A percentile compares a stretch with the other conserved stretches of the same genome.
Evolutionary conservation across 2,113 vertebrate genomes (phyloP).

Genomic region (Myocastor coypus): DNA sequence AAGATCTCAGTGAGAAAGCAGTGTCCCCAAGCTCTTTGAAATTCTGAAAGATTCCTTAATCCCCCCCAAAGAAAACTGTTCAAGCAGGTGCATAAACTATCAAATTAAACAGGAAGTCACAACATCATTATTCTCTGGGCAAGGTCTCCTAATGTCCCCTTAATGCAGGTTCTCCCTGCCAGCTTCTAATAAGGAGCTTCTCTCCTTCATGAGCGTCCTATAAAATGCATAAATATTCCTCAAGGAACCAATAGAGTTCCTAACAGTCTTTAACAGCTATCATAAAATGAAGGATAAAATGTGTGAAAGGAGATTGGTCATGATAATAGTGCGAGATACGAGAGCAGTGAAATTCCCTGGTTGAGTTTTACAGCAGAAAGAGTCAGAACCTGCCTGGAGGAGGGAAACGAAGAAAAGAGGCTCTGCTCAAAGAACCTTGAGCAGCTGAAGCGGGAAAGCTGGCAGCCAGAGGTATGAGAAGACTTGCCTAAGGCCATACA

Average conservation of each 20-base stretch:
- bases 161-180: conserved; percentile 64
- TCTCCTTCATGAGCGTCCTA: conserved; percentile 64
- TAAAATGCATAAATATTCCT: conserved; percentile 84
- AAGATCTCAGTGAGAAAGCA: not conserved
- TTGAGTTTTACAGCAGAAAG: conserved; percentile 9
- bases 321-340: conserved; percentile 58
- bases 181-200: conserved; percentile 71
- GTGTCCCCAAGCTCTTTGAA: not conserved
- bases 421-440: not conserved
- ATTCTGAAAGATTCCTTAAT: conserved; percentile 53
- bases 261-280: conserved; percentile 80
- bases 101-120: conserved; percentile 9
- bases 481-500: not conserved
- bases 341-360: conserved; percentile 36
- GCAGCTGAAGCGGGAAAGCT: not conserved
- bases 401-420: not conserved
- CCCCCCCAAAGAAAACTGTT: conserved; percentile 70
- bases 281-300: conserved; percentile 81
- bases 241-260: conserved; percentile 68
- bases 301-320: conserved; percentile 78
- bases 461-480: not conserved
- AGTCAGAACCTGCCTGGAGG: not conserved
- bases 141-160: conserved; percentile 63
- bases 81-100: conserved; percentile 61
- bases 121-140: not conserved